Evolutionary conservation across 1,140 invertebrate species (phyloP).

Genomic region (Macrobrachium rosenbergii): DNA sequence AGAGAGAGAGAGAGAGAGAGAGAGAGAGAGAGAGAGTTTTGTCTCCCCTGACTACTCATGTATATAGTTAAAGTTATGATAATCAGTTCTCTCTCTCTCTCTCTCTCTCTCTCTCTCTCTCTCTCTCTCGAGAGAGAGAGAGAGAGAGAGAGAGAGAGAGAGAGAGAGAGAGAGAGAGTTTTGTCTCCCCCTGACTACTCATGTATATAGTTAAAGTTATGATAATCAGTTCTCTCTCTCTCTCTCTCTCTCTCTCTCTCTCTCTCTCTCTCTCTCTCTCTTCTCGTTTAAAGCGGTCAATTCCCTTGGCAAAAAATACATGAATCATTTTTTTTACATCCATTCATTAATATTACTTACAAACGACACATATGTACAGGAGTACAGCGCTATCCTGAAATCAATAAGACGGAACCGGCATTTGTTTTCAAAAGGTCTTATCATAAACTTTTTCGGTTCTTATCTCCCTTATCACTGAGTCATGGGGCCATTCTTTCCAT

Average conservation of each 20-base stretch:
- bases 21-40: background rate
- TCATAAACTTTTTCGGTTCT: too few species aligned
- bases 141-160: too few species aligned
- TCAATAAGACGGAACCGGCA: too few species aligned
- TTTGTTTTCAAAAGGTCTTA: too few species aligned
- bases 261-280: background rate
- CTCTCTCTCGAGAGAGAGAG: background rate
- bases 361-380: too few species aligned
- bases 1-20: slow-evolving; percentile 4
- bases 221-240: background rate
- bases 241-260: background rate
- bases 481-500: too few species aligned
- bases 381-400: too few species aligned
- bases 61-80: background rate
- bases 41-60: background rate
- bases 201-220: background rate
- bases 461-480: too few species aligned
- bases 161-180: too few species aligned
- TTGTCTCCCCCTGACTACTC: too few species aligned
- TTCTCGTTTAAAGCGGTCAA: background rate
- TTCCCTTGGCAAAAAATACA: too few species aligned
- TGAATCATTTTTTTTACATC: background rate
- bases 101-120: background rate
- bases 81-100: background rate
- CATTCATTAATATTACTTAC: background rate